Conservation (phyloP, 2,797 vertebrate genomes). For the Nyctibius grandis region DNA sequence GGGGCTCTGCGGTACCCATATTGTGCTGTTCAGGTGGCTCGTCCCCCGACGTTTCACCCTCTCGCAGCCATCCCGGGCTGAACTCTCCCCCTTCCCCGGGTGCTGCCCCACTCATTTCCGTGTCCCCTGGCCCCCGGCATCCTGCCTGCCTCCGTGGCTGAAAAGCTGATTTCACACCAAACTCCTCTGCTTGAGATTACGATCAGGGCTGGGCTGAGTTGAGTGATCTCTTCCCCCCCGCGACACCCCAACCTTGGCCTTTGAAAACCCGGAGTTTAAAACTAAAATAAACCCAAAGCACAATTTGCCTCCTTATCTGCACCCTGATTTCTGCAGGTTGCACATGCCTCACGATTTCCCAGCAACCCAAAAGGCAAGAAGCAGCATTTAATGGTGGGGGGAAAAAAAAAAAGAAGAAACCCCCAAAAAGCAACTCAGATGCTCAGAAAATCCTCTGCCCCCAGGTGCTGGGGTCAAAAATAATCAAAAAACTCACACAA, state of each 20-base stretch:
- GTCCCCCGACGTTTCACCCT: fast-evolving
- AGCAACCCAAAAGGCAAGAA: background rate
- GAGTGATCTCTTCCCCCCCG: background rate
- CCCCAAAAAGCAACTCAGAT: background rate
- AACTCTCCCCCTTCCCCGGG: background rate
- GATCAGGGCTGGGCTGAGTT: background rate
- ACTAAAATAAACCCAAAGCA: background rate
- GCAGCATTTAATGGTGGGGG: background rate
- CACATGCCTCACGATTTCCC: background rate
- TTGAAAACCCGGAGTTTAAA: background rate
- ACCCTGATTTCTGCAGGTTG: background rate
- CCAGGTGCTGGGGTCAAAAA: background rate
- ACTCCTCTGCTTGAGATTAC: background rate
- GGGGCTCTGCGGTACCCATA: fast-evolving
- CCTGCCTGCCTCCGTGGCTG: background rate
- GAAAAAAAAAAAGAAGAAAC: background rate
- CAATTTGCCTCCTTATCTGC: background rate
- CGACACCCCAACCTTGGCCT: background rate
- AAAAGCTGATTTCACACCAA: background rate
- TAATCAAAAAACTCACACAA: fast-evolving
- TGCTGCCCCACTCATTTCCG: conserved; percentile 19
- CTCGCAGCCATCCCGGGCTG: background rate
- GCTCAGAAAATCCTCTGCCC: background rate
- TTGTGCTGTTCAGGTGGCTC: fast-evolving
- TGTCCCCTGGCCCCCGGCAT: background rate